Percentiles rank a stretch among this genome's conserved stretches.
Conservation (phyloP, 1,140 invertebrate genomes). For the Prorops nasuta region DNA sequence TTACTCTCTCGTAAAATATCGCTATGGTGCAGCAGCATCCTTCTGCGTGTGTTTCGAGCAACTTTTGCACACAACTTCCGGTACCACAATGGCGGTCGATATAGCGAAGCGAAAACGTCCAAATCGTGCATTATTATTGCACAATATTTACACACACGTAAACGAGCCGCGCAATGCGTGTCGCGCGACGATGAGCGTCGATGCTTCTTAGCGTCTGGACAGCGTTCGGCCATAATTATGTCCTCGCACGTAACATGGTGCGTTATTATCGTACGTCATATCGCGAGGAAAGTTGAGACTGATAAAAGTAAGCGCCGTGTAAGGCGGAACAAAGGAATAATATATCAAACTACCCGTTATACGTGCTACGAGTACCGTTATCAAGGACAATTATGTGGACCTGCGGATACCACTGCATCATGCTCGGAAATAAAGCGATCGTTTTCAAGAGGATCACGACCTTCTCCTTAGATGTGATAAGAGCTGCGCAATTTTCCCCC, state of each 20-base stretch:
- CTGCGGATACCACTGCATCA: constrained; percentile 21
- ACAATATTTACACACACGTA: too few relatives aligned
- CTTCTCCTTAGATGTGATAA: too few relatives aligned
- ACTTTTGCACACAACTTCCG: too few relatives aligned
- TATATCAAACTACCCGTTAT: constrained; percentile 29
- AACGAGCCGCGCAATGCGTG: neutral
- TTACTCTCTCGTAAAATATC: too few relatives aligned
- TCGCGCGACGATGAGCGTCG: neutral
- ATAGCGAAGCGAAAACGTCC: too few relatives aligned
- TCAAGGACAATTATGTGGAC: constrained; percentile 29
- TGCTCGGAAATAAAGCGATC: constrained; percentile 30
- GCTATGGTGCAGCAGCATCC: too few relatives aligned
- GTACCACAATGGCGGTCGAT: too few relatives aligned
- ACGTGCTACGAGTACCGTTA: constrained; percentile 31
- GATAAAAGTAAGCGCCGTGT: neutral
- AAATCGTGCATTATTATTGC: too few relatives aligned
- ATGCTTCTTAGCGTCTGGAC: neutral
- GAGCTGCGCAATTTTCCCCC: too few relatives aligned
- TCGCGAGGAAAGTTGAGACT: neutral
- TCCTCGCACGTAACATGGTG: neutral
- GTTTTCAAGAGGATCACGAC: constrained; percentile 26
- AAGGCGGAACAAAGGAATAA: constrained; percentile 28
- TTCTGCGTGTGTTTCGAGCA: too few relatives aligned
- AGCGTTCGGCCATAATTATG: neutral
- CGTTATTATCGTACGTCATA: neutral